These are phyloP conservation scores for Hassar affinis DNA, from an alignment of 2,113 vertebrate species.

Conservation along the genomic window DNA sequence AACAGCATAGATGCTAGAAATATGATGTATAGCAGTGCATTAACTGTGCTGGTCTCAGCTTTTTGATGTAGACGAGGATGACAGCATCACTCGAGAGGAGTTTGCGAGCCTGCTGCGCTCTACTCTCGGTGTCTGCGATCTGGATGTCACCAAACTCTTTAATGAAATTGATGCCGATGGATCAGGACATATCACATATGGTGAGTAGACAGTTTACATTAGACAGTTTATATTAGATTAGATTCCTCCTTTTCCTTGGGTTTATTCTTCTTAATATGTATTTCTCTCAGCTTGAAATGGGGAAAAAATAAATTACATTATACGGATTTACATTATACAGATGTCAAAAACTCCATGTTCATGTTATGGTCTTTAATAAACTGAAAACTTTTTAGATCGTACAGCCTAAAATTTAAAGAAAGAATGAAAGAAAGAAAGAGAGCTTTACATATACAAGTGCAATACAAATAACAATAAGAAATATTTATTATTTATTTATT, in stretches of 20 bases:
- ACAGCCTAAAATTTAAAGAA: not conserved
- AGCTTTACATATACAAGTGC: not conserved
- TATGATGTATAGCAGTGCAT: not conserved
- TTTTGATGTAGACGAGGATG: constrained; percentile 89
- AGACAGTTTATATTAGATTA: too few relatives aligned
- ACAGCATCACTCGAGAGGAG: constrained; percentile 82
- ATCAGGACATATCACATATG: constrained; percentile 83
- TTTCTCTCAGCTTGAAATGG: not conserved
- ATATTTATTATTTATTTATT: not conserved
- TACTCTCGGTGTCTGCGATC: constrained; percentile 83
- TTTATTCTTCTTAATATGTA: not conserved
- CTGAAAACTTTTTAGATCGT: not conserved
- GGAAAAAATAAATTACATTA: not conserved
- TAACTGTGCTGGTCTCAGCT: constrained; percentile 70
- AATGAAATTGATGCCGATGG: constrained; percentile 84
- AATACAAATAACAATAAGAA: not conserved
- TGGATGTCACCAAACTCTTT: constrained; percentile 86
- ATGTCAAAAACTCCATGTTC: not conserved
- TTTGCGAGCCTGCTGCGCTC: constrained; percentile 85
- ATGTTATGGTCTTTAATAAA: not conserved
- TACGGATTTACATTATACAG: not conserved
- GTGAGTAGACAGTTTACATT: constrained; percentile 69
- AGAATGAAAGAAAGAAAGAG: not conserved
- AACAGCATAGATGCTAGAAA: not conserved
- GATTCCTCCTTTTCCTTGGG: too few relatives aligned